Evolutionary conservation across 2,797 vertebrate species (phyloP), one percentile per base, ranked within the genome.

Genomic region (Acanthornis magna): DNA sequence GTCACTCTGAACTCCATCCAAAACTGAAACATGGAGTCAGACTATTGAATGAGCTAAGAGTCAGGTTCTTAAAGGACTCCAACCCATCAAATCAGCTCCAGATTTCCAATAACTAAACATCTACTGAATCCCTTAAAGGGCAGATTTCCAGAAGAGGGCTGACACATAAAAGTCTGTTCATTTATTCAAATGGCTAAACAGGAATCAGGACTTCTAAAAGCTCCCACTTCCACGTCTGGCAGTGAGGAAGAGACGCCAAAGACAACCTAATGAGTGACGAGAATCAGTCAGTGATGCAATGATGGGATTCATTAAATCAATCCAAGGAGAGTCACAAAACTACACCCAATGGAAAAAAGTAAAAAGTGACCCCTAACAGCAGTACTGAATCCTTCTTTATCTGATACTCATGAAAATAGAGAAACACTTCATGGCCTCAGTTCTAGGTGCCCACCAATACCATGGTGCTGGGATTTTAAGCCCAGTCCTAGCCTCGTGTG

Each of bases 21-120:
- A 70, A 88, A 68, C 2, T 81, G 76, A 75, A 72, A 61, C n/a
- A 13, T 26, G 62, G 85, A 95, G 91, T 90, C 93, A 94, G 88
- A 93, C 95, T 91, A 91, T 50, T 81, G 86, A 95, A 55, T 86
- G 62, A 93, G 34, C 53, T 30, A 34, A 21, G 34, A 91, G 74
- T 47, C 42, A 32, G 13, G 14, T 89, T 74, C 78, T 77, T 60
- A 88, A 87, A 91, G 68, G 79, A 87, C 76, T 91, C 61, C 82
- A 91, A 91, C 3, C 45, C 50, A 85, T 53, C 79, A 81, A 78
- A 91, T 72, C 65, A 77, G 94, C 71, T 73, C 51, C 30, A 67
- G 71, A 77, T 86, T 91, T 89, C 92, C 88, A 89, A 88, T 73
- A 93, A 53, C 60, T 79, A 54, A 58, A 75, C 26, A 62, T 72